Conservation (phyloP, 1,140 invertebrate species). For the Cylas formicarius region DNA sequence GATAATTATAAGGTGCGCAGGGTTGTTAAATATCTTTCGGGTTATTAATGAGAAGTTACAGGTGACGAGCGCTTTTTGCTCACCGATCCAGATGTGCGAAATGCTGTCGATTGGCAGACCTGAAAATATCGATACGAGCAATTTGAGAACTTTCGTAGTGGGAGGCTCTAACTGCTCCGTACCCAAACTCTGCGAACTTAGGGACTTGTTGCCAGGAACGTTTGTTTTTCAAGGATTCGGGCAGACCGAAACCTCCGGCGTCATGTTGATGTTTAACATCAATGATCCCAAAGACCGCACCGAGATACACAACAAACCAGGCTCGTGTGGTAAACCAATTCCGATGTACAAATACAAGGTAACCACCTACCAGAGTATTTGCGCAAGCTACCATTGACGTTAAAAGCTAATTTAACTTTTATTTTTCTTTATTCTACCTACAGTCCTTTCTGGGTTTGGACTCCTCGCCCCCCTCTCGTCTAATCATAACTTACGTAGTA, state of each 20-base stretch:
- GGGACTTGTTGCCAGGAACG: slow-evolving; percentile 35
- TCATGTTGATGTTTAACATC: slow-evolving; percentile 24
- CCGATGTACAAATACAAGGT: slow-evolving; percentile 32
- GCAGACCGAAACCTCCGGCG: slow-evolving; percentile 31
- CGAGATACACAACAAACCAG: slow-evolving; percentile 26
- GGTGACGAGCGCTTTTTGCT: slow-evolving; percentile 35
- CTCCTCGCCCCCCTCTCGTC: slow-evolving; percentile 35
- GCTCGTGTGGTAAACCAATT: slow-evolving; percentile 27
- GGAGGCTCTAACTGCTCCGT: slow-evolving; percentile 28
- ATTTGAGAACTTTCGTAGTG: slow-evolving; percentile 19
- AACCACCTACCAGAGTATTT: not conserved
- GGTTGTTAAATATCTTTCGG: not conserved
- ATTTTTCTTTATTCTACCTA: no score
- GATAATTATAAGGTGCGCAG: slow-evolving; percentile 41
- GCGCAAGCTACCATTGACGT: no score
- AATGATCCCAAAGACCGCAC: slow-evolving; percentile 24
- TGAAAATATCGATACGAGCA: slow-evolving; percentile 30
- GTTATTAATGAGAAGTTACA: slow-evolving; percentile 24
- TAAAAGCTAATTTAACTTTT: no score
- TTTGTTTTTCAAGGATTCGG: slow-evolving; percentile 30
- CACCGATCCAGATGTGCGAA: slow-evolving; percentile 37
- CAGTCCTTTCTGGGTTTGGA: slow-evolving; percentile 32
- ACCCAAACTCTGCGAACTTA: slow-evolving; percentile 19
- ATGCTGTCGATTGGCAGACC: slow-evolving; percentile 37
- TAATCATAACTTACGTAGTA: slow-evolving; percentile 36